phyloP scores from a whole-genome alignment of 2,888 invertebrate species.

The Brenthis ino region DNA sequence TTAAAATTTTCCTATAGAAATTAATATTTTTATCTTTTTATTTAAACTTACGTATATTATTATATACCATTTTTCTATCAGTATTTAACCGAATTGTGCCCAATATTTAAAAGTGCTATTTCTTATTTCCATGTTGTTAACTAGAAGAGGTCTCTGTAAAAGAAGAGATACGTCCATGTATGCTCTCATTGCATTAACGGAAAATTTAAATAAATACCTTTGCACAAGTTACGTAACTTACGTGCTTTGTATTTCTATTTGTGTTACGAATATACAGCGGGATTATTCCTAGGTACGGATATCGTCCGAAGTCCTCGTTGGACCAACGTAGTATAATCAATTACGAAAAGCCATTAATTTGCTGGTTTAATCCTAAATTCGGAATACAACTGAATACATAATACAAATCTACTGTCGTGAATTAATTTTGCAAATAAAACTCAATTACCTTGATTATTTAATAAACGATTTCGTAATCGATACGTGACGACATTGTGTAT shows the following conservation, averaged over 20 bases:
- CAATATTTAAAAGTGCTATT: too few species aligned
- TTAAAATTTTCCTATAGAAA: too few species aligned
- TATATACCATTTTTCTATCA: too few species aligned
- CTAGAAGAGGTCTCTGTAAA: too few species aligned
- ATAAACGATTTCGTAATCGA: slow-evolving; percentile 24
- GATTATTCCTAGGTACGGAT: slow-evolving; percentile 1
- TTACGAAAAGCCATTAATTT: slow-evolving; percentile 44
- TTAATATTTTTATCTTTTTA: too few species aligned
- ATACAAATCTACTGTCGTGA: slow-evolving; percentile 32
- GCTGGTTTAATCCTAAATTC: slow-evolving; percentile 45
- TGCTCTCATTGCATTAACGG: too few species aligned
- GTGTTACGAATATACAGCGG: not conserved
- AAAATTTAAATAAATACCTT: not conserved
- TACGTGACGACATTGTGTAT: slow-evolving; percentile 21
- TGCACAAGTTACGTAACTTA: not conserved
- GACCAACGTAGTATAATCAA: slow-evolving; percentile 33
- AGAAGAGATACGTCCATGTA: too few species aligned
- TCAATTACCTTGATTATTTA: slow-evolving; percentile 24
- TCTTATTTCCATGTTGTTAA: too few species aligned
- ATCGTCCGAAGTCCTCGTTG: not conserved
- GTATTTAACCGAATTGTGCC: too few species aligned
- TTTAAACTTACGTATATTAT: too few species aligned
- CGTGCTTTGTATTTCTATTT: not conserved
- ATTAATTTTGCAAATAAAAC: slow-evolving; percentile 26
- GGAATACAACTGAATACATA: slow-evolving; percentile 50